Conservation (phyloP, 2,113 vertebrate species). For the Recurvirostra avosetta region DNA sequence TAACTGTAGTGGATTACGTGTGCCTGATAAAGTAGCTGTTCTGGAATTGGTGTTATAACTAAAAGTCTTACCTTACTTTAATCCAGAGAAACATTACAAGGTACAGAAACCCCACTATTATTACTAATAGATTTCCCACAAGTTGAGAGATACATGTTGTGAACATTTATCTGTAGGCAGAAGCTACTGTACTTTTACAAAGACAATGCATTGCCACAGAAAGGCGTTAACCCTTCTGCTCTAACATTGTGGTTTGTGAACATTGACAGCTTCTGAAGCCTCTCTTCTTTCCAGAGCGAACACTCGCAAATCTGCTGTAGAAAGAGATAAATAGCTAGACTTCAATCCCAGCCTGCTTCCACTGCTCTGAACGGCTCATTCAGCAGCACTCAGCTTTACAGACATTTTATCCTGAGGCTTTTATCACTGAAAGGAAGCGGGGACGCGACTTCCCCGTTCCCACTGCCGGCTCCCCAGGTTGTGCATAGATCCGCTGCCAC, state of each 20-base stretch:
- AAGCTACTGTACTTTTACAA: background rate
- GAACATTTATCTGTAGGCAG: background rate
- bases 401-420: constrained; percentile 26
- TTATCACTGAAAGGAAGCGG: background rate
- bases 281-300: background rate
- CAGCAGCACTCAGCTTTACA: background rate
- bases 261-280: background rate
- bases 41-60: background rate
- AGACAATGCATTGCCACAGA: background rate
- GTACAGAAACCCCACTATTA: background rate
- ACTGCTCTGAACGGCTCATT: background rate
- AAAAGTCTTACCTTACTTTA: background rate
- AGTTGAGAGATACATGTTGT: background rate
- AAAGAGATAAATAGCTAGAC: constrained; percentile 6
- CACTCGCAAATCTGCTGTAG: background rate
- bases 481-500: background rate
- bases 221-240: background rate
- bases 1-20: background rate
- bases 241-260: background rate
- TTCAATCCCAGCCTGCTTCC: background rate
- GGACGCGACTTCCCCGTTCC: background rate
- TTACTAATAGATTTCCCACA: background rate
- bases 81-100: background rate
- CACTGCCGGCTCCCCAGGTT: background rate
- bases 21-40: background rate